Evolutionary conservation across 2,113 vertebrate genomes (phyloP).

Genomic region (Takifugu bimaculatus): DNA sequence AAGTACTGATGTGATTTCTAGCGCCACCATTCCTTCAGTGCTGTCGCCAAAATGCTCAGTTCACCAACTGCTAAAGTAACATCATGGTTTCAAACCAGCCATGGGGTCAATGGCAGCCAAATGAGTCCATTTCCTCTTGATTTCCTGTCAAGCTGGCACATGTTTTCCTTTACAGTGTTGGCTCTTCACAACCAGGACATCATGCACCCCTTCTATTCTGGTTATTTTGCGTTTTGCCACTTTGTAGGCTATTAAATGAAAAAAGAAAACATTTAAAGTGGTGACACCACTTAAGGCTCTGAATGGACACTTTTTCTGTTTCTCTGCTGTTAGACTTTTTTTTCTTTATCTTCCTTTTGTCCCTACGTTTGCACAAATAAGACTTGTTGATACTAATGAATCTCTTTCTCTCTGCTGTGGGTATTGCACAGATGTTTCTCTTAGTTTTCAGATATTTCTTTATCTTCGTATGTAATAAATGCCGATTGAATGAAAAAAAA

Average conservation of each 20-base stretch:
- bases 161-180: background rate
- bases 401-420: slow-evolving; percentile 34
- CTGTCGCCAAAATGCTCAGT: too few relatives aligned
- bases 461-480: slow-evolving; percentile 54
- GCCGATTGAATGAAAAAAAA: slow-evolving; percentile 38
- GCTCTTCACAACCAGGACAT: background rate
- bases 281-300: background rate
- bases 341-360: slow-evolving; percentile 11
- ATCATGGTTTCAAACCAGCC: too few relatives aligned
- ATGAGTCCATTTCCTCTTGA: background rate
- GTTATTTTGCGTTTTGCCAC: background rate
- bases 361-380: slow-evolving; percentile 28
- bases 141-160: slow-evolving; percentile 8
- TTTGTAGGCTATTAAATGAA: slow-evolving; percentile 1
- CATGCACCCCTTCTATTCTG: background rate
- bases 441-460: slow-evolving; percentile 57
- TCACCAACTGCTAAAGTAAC: too few relatives aligned
- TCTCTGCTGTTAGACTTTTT: background rate
- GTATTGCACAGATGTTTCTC: slow-evolving; percentile 48
- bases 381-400: slow-evolving; percentile 27
- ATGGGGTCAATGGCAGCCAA: background rate
- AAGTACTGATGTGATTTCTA: background rate
- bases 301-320: background rate
- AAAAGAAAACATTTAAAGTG: too few relatives aligned
- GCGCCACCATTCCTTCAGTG: background rate